phyloP scores from a whole-genome alignment of 1,140 invertebrate species.

The Orchestia grillus region DNA sequence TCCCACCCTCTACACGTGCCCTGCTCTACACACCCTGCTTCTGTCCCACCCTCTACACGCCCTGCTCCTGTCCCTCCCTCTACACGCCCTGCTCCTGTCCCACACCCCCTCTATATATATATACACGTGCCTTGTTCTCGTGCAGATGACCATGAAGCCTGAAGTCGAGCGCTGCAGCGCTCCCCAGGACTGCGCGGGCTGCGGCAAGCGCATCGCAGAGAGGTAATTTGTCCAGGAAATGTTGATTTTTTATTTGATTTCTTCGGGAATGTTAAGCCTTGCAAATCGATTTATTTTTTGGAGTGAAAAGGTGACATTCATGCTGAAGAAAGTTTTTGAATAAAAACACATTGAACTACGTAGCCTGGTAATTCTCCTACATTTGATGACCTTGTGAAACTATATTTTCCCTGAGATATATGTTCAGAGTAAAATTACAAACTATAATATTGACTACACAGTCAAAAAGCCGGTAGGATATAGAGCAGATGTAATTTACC shows the following conservation, averaged over 20 bases:
- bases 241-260: slow-evolving; percentile 37
- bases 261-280: background rate
- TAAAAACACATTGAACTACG: background rate
- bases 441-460: too few species aligned
- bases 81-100: background rate
- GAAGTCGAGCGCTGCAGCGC: slow-evolving; percentile 59
- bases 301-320: background rate
- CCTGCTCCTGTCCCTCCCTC: background rate
- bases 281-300: background rate
- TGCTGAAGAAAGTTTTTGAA: background rate
- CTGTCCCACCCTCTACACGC: background rate
- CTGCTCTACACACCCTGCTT: background rate
- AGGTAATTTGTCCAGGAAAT: background rate
- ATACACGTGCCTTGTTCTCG: background rate
- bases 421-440: too few species aligned
- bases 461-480: too few species aligned
- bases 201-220: slow-evolving; percentile 74
- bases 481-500: too few species aligned
- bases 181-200: slow-evolving; percentile 72
- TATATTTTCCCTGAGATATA: too few species aligned
- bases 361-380: too few species aligned
- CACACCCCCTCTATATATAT: background rate
- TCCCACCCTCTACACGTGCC: background rate
- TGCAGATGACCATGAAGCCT: slow-evolving; percentile 67
- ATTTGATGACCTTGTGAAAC: too few species aligned